Conservation (phyloP, 2,797 vertebrate genomes). For the Phoeniculus purpureus region DNA sequence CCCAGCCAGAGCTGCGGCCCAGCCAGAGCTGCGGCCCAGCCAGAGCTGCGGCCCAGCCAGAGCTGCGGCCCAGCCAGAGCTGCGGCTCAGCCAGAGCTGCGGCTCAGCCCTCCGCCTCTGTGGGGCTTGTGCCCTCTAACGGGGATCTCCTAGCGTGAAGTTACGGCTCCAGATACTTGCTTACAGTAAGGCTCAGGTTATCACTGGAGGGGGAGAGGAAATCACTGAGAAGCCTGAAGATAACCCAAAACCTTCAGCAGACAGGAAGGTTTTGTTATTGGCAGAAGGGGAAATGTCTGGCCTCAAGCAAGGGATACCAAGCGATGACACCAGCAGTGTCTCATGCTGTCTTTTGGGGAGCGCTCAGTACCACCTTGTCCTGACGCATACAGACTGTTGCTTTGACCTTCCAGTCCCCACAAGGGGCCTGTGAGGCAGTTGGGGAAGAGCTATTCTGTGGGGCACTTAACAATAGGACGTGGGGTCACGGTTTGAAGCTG, state of each 20-base stretch:
- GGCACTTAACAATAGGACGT: no score
- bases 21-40: no score
- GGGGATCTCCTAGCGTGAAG: neutral
- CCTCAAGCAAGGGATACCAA: no score
- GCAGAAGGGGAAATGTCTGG: neutral
- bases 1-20: neutral
- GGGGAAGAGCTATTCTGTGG: no score
- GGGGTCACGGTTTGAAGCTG: no score
- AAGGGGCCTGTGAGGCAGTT: no score
- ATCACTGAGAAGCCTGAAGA: neutral
- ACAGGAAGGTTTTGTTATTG: neutral
- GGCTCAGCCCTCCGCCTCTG: neutral
- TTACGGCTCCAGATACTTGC: neutral
- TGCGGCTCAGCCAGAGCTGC: neutral
- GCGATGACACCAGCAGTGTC: neutral
- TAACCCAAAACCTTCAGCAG: accelerated
- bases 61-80: neutral
- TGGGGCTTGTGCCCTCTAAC: neutral
- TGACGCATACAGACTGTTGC: no score
- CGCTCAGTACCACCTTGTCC: neutral
- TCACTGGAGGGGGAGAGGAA: neutral
- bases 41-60: neutral
- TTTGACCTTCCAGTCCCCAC: no score
- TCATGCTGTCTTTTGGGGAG: accelerated
- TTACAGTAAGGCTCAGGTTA: neutral